Base-by-base conservation (phyloP, 2,797 vertebrate species). In the Erithacus rubecula region DNA sequence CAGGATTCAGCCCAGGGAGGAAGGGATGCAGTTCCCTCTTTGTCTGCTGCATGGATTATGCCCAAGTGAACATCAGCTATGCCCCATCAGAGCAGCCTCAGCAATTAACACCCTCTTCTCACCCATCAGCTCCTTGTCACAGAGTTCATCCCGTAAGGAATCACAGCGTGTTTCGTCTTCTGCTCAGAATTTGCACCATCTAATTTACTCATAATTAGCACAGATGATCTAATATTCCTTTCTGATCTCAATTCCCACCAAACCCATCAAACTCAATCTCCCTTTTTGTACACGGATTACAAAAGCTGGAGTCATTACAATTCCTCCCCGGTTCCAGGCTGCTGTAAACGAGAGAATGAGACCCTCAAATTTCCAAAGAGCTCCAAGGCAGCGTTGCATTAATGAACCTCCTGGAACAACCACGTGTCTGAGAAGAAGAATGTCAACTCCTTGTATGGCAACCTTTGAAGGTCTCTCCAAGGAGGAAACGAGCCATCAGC, bases 351-450 rank as follows among this genome's bases (percentile, higher is more conserved):
- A 87, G 72, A 86, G 80, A 94, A 75, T 51, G 12, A 2, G 69
- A 67, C 44, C 83, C 86, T 87, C 41, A 67, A 58, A 83, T 59
- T 86, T 69, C 58, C 32, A 1, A 74, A 44, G 49, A 83, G 60
- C 79, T 77, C 3, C 46, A 47, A 90, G 83, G 78, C 68, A 62
- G 83, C 1, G 0, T 26, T 36, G 77, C 78, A 87, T 87, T 93
- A 83, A 92, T 44, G 62, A 77, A 85, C 49, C 76, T 90, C 59
- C 79, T 71, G 90, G 87, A 93, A 91, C 89, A 89, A 94, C 51
- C 69, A 27, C 1, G 1, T 51, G 84, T 32, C 52, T 41, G 60
- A 12, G 68, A 80, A 80, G 91, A 67, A 85, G 69, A 86, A 88
- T 37, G 69, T 32, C 93, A 91, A 23, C 79, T 30, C 15, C 68